Percentiles rank a stretch among this genome's conserved stretches.
Conservation (phyloP, 1,140 invertebrate genomes). For the Neodiprion pinetum region DNA sequence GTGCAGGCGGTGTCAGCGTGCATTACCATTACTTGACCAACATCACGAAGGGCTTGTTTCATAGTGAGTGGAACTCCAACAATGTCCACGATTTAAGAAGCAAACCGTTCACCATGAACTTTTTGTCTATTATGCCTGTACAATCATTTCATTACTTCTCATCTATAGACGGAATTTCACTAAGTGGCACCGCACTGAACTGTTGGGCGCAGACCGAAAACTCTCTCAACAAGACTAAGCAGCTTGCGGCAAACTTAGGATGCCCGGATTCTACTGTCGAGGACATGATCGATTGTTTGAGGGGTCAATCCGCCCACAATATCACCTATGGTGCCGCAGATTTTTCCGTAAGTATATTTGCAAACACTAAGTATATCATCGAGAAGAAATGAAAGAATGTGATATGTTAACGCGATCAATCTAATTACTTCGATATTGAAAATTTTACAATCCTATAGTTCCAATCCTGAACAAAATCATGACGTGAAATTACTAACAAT, state of each 20-base stretch:
- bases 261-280: constrained; percentile 63
- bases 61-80: constrained; percentile 47
- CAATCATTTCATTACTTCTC: constrained; percentile 39
- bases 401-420: no score
- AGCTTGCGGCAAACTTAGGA: constrained; percentile 68
- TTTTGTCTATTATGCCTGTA: constrained; percentile 35
- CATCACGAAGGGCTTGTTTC: constrained; percentile 49
- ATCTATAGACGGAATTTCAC: constrained; percentile 73
- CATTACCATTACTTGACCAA: constrained; percentile 69
- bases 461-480: no score
- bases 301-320: constrained; percentile 65
- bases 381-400: no score
- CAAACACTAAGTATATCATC: no score
- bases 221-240: constrained; percentile 67
- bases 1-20: constrained; percentile 64
- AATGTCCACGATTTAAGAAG: no score
- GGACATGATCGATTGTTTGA: constrained; percentile 76
- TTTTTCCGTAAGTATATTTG: constrained; percentile 54
- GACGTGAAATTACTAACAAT: no score
- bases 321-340: constrained; percentile 57
- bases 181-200: constrained; percentile 73
- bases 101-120: no score
- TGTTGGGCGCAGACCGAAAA: constrained; percentile 72
- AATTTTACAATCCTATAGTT: no score
- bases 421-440: constrained; percentile 31